Base-by-base conservation (phyloP, 37 sponge, comb jelly and placozoan species). In the Beroe ovata region DNA sequence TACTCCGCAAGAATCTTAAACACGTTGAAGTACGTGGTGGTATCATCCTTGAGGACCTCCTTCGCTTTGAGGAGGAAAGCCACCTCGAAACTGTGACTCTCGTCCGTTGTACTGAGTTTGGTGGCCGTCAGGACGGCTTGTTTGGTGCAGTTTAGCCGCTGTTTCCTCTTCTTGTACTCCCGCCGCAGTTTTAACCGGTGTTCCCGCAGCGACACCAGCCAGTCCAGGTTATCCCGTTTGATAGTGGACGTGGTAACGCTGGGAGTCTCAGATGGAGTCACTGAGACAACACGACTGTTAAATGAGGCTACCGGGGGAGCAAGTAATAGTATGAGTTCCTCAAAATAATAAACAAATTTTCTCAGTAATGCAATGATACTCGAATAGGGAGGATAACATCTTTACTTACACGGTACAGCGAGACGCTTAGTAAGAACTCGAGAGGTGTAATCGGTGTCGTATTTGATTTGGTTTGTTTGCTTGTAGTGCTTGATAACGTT, bases 1-100 rank as follows among this genome's bases (percentile, higher is more conserved):
- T 77, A 77, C 84, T 77, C 84, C n/a, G 84, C 84, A 77, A 77
- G 84, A 2, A 77, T 30, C n/a, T 77, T 77, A 42, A 77, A 77
- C 54, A 77, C 84, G 28, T 77, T 77, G 54, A 77, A 77, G 33
- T 77, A 77, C 28, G 84, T 40, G 0, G 84, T 21, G 41, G 22
- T 8, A 23, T 77, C 84, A 29, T 77, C 33, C 54, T 77, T 77
- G 28, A 77, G 28, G 11, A 77, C 84, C 19, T 42, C 54, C 54
- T 77, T 77, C 4, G 84, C 84, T 77, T 77, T 77, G 11, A 77
- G 22, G 28, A 77, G 54, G 54, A 77, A 77, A 40, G 84, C 42
- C 25, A 77, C 33, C 84, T 77, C 84, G 28, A 42, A 42, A 40
- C 54, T 19, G 28, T 77, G 84, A 11, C 8, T 0, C 54, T 39